Evolutionary conservation across 2,113 vertebrate species (phyloP).

Genomic region (Chamaetylas fuelleborni): DNA sequence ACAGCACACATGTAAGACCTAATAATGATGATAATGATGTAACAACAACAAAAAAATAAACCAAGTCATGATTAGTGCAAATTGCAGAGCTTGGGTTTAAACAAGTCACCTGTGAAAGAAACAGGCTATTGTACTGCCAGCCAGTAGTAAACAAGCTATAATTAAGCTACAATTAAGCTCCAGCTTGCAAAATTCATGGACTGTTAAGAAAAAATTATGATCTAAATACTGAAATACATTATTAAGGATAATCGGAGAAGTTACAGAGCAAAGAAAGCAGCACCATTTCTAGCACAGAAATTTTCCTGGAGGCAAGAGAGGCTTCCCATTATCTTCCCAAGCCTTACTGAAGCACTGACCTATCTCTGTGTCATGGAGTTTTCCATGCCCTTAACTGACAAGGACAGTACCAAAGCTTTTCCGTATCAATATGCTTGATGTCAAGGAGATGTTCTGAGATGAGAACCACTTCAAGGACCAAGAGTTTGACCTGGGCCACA

Average conservation of each 20-base stretch:
- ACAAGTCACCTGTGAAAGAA: background rate
- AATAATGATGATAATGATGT: constrained; percentile 61
- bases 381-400: background rate
- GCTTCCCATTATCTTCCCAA: background rate
- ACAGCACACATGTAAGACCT: constrained; percentile 86
- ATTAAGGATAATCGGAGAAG: background rate
- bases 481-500: background rate
- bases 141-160: background rate
- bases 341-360: background rate
- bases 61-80: constrained; percentile 55
- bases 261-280: background rate
- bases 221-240: background rate
- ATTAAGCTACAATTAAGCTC: background rate
- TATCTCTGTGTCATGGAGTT: background rate
- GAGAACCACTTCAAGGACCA: background rate
- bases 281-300: background rate
- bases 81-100: constrained; percentile 31
- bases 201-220: background rate
- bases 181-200: background rate
- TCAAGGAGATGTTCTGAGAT: background rate
- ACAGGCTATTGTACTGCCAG: background rate
- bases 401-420: background rate
- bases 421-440: background rate
- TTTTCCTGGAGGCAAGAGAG: background rate
- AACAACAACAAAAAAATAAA: constrained; percentile 15